Base-by-base conservation (phyloP, 2,113 vertebrate genomes). In the Tonatia bakeri region DNA sequence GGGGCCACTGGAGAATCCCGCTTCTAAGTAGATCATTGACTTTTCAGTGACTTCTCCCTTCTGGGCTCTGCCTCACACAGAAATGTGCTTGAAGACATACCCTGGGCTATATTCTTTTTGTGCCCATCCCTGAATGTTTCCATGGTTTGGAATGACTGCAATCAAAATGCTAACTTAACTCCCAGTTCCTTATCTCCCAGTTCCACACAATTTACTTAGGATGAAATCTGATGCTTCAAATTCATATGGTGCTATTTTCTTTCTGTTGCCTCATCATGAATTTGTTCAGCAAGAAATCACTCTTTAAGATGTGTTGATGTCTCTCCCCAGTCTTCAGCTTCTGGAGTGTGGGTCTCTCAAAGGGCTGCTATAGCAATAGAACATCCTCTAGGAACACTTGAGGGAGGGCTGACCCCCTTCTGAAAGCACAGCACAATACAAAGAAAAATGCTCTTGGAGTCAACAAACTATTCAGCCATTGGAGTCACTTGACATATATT, bases 251-350 rank as follows among this genome's bases (percentile, higher is more conserved):
- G 9, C 52, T 50, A 5, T 87, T 88, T 90, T 17, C 82, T 86
- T 73, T 87, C 52, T 92, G 31, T 93, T 28, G 26, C 54, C 47
- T 80, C 69, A 24, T 10, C 31, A 4, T 67, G 40, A 86, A 80
- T 89, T 79, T 36, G 73, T 47, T 87, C 73, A 88, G 54, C 79
- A 86, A 70, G 43, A 88, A 76, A 61, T 17, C 11, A 10, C 28
- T 82, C 47, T 70, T n/a, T 43, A 47, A 73, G 59, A 65, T 12
- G 14, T 24, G 12, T 26, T 59, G 89, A 28, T 56, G 14, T 50
- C n/a, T 43, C 91, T 85, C n/a, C 59, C 40, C 28, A 36, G 24
- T 7, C 73, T 84, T 67, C 82, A 56, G 56, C 45, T 26, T 96
- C 73, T 93, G 33, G 31, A 80, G 14, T n/a, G n/a, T 22, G 28